Evolutionary conservation across 2,888 invertebrate species (phyloP).

Genomic region (Drosophila borealis): DNA sequence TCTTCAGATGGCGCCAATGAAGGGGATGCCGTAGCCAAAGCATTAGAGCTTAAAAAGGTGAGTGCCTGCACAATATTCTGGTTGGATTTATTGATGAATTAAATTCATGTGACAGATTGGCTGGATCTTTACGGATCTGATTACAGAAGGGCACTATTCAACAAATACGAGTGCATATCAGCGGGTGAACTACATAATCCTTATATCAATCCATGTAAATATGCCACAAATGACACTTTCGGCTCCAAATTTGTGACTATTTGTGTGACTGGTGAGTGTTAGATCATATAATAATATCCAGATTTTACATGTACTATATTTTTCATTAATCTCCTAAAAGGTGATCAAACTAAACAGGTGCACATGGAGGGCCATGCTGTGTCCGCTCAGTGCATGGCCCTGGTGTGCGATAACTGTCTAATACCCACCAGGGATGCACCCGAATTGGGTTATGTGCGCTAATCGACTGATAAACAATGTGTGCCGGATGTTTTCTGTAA

Average conservation of each 20-base stretch:
- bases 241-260: conserved; percentile 99
- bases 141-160: conserved; percentile 94
- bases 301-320: too few species aligned
- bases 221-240: conserved; percentile 93
- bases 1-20: conserved; percentile 88
- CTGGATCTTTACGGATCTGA: conserved; percentile 99
- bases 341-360: too few species aligned
- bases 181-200: conserved; percentile 97
- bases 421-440: too few species aligned
- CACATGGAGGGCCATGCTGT: too few species aligned
- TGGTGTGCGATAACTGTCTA: too few species aligned
- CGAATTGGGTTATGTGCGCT: too few species aligned
- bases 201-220: conserved; percentile 95
- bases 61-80: not conserved
- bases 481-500: too few species aligned
- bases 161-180: conserved; percentile 95
- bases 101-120: conserved; percentile 88
- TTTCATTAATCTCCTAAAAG: too few species aligned
- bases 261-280: too few species aligned
- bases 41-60: conserved; percentile 89
- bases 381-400: too few species aligned
- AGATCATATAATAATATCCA: too few species aligned
- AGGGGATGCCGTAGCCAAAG: conserved; percentile 91
- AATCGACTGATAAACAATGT: too few species aligned
- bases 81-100: not conserved